Evolutionary conservation across 2,888 invertebrate genomes (phyloP).

Genomic region (Drosophila mayaguana): DNA sequence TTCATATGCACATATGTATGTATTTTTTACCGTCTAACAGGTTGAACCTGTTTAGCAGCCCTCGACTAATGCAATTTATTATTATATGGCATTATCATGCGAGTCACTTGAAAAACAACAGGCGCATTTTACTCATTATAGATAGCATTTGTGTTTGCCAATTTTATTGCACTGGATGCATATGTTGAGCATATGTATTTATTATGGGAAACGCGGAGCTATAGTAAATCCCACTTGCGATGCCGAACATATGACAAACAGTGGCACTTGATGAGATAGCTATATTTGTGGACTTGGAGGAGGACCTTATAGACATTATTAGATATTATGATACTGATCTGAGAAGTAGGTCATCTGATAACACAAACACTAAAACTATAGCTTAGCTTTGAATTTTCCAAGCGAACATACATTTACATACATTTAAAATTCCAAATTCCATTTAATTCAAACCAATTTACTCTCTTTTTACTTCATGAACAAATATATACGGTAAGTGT

Average conservation of each 20-base stretch:
- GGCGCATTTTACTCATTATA: background rate
- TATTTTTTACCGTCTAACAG: background rate
- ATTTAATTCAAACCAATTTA: background rate
- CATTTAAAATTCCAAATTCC: background rate
- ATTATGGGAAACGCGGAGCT: background rate
- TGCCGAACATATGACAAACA: background rate
- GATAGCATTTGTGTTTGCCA: constrained; percentile 32
- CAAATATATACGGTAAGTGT: background rate
- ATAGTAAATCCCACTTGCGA: background rate
- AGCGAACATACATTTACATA: too few species aligned
- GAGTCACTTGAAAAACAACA: constrained; percentile 31
- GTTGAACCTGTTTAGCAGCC: constrained; percentile 14
- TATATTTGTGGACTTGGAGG: background rate
- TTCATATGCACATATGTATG: too few species aligned
- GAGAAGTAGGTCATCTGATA: background rate
- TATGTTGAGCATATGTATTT: background rate
- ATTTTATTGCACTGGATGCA: background rate
- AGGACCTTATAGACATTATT: background rate
- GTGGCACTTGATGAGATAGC: background rate
- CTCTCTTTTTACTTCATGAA: background rate
- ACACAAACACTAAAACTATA: background rate
- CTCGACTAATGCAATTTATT: constrained; percentile 13
- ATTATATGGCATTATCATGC: constrained; percentile 41
- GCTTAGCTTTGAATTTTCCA: background rate
- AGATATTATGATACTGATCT: background rate